Base-by-base conservation (phyloP, 1,140 invertebrate species). In the Muscidifurax raptorellus region DNA sequence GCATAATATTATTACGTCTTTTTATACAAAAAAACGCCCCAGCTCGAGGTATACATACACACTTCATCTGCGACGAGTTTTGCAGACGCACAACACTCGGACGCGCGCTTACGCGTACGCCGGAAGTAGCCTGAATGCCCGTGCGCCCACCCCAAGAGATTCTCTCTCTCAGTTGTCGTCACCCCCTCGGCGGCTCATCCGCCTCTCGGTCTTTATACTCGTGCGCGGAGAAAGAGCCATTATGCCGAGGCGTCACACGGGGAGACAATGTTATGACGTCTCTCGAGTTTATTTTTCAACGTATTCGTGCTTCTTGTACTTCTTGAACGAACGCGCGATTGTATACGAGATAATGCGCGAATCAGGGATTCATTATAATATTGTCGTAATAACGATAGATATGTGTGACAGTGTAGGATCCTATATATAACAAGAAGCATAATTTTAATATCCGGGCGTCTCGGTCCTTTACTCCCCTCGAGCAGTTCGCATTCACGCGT, bases 191-290 rank as follows among this genome's bases (percentile, higher is more conserved):
- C 52, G 72, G 1, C 40, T 22, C 13, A 25, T 13, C 12, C 32
- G 52, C 64, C 25, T 67, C 52, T 67, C 52, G 22, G 44, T 30
- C 52, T 82, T 82, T 82, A 67, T 82, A 36, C 15, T 52, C 30
- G 47, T 15, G 27, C 36, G 74, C 69, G 30, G 40, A 84, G 32
- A 79, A 71, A 84, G 66, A 22, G 71, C 13, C 71, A 81, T 85
- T 85, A 80, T 81, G 40, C 79, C 71, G 72, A 80, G 71, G 83
- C 83, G 78, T 85, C 83, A 76, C 47, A 30, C 64, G 80, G 85
- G 72, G 81, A 87, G 86, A 86, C 86, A 88, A 89, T 88, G 88
- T 88, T 88, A 88, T 88, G 86, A 89, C 87, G 85, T 87, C 86
- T 87, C 85, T 85, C 25, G 32, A n/a, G 9, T 12, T n/a, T 22